These are phyloP conservation scores for Meloidogyne exigua DNA, from an alignment of 1,140 invertebrate species.

Conservation along the genomic window DNA sequence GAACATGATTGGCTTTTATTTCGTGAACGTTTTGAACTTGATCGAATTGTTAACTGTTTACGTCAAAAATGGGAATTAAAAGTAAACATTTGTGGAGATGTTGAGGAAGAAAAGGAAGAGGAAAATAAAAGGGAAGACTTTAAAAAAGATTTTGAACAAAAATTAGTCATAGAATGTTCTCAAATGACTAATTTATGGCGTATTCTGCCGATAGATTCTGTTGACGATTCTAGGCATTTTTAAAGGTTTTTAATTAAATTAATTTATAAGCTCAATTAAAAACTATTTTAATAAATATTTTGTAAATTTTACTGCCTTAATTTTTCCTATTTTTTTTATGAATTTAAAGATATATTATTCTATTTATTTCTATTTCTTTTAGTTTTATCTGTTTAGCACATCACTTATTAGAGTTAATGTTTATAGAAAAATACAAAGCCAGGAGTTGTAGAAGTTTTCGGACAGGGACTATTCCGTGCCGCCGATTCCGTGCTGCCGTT, in stretches of 20 bases:
- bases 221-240: background rate
- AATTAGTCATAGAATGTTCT: constrained; percentile 34
- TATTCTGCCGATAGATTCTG: background rate
- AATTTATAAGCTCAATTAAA: too few relatives aligned
- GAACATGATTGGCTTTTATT: constrained; percentile 37
- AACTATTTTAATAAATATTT: too few relatives aligned
- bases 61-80: constrained; percentile 26
- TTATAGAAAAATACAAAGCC: too few relatives aligned
- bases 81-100: constrained; percentile 6
- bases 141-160: constrained; percentile 13
- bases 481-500: too few relatives aligned
- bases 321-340: too few relatives aligned
- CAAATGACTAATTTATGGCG: constrained; percentile 32
- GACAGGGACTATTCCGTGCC: too few relatives aligned
- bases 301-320: too few relatives aligned
- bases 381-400: too few relatives aligned
- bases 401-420: too few relatives aligned
- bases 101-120: background rate
- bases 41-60: constrained; percentile 15
- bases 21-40: constrained; percentile 32
- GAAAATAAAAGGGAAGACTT: constrained; percentile 24
- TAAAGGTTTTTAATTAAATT: background rate
- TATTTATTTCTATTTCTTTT: background rate
- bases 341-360: too few relatives aligned
- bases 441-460: too few relatives aligned